Evolutionary conservation across 2,113 vertebrate genomes (phyloP), one percentile per base, ranked within the genome.

Genomic region (Crotalus tigris): DNA sequence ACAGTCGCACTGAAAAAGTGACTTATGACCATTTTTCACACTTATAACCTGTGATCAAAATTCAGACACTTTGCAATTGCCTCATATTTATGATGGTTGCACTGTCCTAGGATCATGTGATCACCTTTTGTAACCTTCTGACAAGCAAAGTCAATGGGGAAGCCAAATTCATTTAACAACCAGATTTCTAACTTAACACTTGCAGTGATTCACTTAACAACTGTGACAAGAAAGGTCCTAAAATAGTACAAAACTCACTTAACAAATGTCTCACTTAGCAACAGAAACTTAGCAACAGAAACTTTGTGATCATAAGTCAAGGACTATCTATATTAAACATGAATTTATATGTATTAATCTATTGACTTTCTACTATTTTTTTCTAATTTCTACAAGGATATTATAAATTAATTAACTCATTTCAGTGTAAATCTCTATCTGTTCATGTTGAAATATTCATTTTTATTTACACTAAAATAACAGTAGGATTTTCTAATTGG

Each of bases 371-470:
- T 87, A 75, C 58, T 95, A 94, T 93, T 97, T 94, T 95, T 94
- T 75, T 94, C 92, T 88, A 95, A 94, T 96, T 97, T 96, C 94
- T 95, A 96, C 91, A 95, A 95, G 94, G 94, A 95, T 96, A 95
- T 97, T 97, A 97, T 97, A 97, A 97, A 97, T 97, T 97, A 97
- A 97, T 96, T 96, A 97, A 97, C 94, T 95, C 93, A 97, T 97
- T 97, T 97, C 96, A 95, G 95, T 96, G 96, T 96, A 97, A 97
- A 97, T 97, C 97, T 97, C 95, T 97, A 96, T 92, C 93, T 4
- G 23, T 96, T 95, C 96, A 97, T 92, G 94, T 95, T 96, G 96
- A 97, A 87, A 97, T 95, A 96, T 95, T 97, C 95, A 95, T 97
- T 97, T 85, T 93, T 95, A 96, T 96, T 97, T 96, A 95, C 93